Evolutionary conservation across 2,888 invertebrate species (phyloP).

Genomic region (Drosophila borborema): DNA sequence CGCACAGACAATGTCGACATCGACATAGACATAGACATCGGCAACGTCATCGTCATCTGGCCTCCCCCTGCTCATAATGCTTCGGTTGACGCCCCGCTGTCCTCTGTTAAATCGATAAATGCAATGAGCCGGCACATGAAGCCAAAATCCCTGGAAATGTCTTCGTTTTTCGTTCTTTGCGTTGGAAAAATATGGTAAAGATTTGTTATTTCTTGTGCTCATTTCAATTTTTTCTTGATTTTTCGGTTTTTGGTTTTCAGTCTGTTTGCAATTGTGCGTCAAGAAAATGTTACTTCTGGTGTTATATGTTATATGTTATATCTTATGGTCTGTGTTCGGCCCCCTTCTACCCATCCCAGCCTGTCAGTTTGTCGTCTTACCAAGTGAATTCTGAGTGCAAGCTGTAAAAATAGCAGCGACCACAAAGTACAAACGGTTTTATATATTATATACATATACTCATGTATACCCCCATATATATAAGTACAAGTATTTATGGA

Average conservation of each 20-base stretch:
- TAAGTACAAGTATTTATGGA: conserved; percentile 40
- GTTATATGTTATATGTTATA: conserved; percentile 47
- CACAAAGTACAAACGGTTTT: conserved; percentile 35
- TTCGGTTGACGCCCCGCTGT: conserved; percentile 2
- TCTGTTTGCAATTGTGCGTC: conserved; percentile 67
- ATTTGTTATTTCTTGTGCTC: conserved; percentile 15
- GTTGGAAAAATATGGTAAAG: conserved; percentile 42
- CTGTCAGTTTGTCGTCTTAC: conserved; percentile 17
- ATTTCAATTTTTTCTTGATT: not conserved
- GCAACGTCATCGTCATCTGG: conserved; percentile 18
- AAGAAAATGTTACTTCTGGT: conserved; percentile 68
- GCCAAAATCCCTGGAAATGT: conserved; percentile 27
- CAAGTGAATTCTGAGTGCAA: conserved; percentile 46
- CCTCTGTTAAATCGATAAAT: conserved; percentile 74
- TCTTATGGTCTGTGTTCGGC: conserved; percentile 16
- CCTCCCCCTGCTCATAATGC: not conserved
- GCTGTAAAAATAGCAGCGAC: conserved; percentile 58
- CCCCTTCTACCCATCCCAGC: conserved; percentile 1
- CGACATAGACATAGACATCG: conserved; percentile 2
- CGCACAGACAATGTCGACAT: conserved; percentile 60
- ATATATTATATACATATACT: conserved; percentile 2
- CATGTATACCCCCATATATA: not conserved
- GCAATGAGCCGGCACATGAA: conserved; percentile 65
- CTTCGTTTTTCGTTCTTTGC: conserved; percentile 38
- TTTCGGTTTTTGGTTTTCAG: not conserved